Base-by-base conservation (phyloP, 2,888 invertebrate species). In the Agrochola litura region DNA sequence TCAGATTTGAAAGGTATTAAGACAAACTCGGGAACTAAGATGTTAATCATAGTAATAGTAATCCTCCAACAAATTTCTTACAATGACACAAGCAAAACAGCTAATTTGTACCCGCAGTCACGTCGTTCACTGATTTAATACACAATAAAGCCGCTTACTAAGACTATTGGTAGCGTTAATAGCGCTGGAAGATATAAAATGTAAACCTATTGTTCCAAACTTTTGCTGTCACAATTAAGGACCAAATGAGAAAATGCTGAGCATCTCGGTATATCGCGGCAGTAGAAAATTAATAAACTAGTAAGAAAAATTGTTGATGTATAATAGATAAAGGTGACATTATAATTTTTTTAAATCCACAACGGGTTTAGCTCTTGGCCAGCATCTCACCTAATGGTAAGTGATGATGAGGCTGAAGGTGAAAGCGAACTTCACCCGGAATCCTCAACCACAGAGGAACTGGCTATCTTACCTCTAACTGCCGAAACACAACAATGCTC, bases 61-160 rank as follows among this genome's bases (percentile, higher is more conserved):
- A 63, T 64, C 6, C 5, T 6, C 3, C n/a, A n/a, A 54, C 41
- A 12, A 37, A 68, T 30, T 16, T 25, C 41, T 68, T 46, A 72
- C 43, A 54, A n/a, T n/a, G 14, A 25, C 19, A 46, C 14, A 65
- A 69, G 14, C 30, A 41, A 75, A 79, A 43, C 43, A 63, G 43
- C 52, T 75, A 75, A 79, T 79, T 66, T 70, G 14, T 37, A 22
- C 5, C 74, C 79, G 0, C 70, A 79, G 56, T 61, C 74, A 61
- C 69, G 66, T 65, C 46, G 25, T 14, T 46, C 68, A 54, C 78
- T 74, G 74, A 80, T 58, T 69, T 65, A 78, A 77, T 77, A 78
- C 41, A 19, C 65, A 56, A 60, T 74, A 71, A 81, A 81, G 79
- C 80, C 56, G 70, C 75, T 75, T 71, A 61, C 25, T 2, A 16